Base-by-base conservation (phyloP, 2,113 vertebrate species). In the Erythrolamprus reginae region DNA sequence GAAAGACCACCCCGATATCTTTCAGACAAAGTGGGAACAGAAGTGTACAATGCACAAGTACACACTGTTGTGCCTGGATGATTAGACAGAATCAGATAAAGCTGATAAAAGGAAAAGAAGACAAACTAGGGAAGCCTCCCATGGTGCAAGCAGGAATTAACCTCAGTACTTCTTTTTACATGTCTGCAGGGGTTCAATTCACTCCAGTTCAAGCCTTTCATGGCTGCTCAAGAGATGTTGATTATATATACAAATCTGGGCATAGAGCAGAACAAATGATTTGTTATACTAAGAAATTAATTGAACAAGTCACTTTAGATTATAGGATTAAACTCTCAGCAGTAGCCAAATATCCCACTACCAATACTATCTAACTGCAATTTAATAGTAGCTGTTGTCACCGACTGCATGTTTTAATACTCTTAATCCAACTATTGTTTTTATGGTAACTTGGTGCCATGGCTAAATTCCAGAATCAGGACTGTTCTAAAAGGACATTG, bases 131-230 rank as follows among this genome's bases (percentile, higher is more conserved):
- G 33, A 48, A 84, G 70, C 53, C 42, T 10, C 82, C 51, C 2
- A 17, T 19, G 5, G 23, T 91, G 90, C 77, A 91, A 92, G 83
- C 48, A 89, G 83, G 89, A 88, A 92, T 93, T 93, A 95, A 94
- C 9, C 85, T 50, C 92, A 48, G 50, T 0, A 9, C 77, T 89
- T 58, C 84, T 88, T 92, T 88, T 1, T 86, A 61, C 12, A 45
- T 84, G 19, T 1, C 51, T 65, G 84, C 48, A 89, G 89, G 55
- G 93, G 65, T 89, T 92, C 89, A 89, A 77, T 95, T 93, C 65
- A 89, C 47, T 86, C 85, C 42, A 55, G 3, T 21, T 91, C 28
- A 1, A 2, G 0, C 91, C 50, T 33, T 45, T 70, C 83, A 9
- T 50, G 45, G 0, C 8, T 90, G 56, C 53, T 84, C 77, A 87